Percentiles rank a stretch among this genome's conserved stretches.
Conservation (phyloP, 35 echinoderm and acorn worm genomes). For the Chiridota heheva region DNA sequence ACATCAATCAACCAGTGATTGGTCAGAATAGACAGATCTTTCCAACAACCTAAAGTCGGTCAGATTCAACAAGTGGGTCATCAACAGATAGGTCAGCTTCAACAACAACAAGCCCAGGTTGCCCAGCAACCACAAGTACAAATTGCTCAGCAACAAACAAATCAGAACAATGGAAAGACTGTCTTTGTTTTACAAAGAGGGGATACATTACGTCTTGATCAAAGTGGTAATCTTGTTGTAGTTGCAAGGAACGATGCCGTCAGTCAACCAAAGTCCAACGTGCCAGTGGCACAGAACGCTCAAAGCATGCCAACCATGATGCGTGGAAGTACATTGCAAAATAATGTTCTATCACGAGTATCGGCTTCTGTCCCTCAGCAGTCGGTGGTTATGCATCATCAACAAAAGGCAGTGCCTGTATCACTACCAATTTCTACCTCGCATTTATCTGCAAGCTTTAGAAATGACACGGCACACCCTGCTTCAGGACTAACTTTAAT, state of each 20-base stretch:
- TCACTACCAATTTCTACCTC: neutral
- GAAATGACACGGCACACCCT: neutral
- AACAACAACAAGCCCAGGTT: neutral
- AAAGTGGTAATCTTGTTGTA: slow-evolving; percentile 46
- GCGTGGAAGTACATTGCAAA: neutral
- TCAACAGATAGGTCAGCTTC: slow-evolving; percentile 2
- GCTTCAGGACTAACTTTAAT: neutral
- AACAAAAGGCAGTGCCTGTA: neutral
- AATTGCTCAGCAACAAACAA: slow-evolving; percentile 11
- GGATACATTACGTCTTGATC: slow-evolving; percentile 47
- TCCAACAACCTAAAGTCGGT: neutral
- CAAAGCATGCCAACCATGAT: neutral
- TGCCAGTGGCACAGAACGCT: neutral
- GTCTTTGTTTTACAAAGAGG: slow-evolving; percentile 51
- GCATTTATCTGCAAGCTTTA: neutral
- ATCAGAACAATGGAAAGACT: slow-evolving; percentile 14
- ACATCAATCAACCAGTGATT: neutral
- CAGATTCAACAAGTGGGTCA: neutral
- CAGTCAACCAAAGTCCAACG: neutral
- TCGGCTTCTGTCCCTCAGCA: no score
- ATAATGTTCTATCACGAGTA: neutral
- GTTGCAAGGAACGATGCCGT: slow-evolving; percentile 22
- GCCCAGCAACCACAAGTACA: neutral
- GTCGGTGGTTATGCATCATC: neutral
- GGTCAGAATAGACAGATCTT: neutral